phyloP scores from a whole-genome alignment of 2,797 vertebrate species.

The Chrysocyon brachyurus region DNA sequence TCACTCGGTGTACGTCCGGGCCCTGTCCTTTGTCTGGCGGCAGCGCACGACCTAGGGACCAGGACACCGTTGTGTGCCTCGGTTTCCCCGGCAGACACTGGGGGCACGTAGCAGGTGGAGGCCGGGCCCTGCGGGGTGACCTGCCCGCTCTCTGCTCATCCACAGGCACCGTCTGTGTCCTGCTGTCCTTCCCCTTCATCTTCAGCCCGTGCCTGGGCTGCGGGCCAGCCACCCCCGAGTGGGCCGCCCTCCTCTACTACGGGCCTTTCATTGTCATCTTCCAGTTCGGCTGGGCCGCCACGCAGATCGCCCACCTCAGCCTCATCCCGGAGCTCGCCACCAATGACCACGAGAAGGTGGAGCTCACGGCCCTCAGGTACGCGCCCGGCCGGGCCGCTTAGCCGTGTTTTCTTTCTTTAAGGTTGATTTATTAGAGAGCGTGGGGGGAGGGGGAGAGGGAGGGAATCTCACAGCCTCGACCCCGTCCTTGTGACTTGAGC shows the following conservation, averaged over 20 bases:
- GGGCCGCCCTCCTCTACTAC: constrained; percentile 94
- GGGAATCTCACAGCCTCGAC: neutral
- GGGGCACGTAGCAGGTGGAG: neutral
- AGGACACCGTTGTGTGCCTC: neutral
- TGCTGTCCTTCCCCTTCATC: constrained; percentile 96
- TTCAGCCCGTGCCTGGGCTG: constrained; percentile 96
- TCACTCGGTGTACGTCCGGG: fast-evolving
- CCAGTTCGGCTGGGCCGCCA: constrained; percentile 98
- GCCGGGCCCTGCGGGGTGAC: fast-evolving
- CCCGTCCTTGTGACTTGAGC: no score
- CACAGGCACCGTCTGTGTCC: constrained; percentile 93
- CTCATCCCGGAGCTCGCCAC: constrained; percentile 96
- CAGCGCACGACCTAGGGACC: fast-evolving
- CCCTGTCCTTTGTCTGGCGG: fast-evolving
- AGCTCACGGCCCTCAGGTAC: constrained; percentile 97
- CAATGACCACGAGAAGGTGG: constrained; percentile 95
- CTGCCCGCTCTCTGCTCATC: fast-evolving
- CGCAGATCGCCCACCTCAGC: constrained; percentile 96
- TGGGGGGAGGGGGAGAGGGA: neutral
- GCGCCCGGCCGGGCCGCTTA: fast-evolving
- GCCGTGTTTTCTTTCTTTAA: neutral
- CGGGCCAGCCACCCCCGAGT: constrained; percentile 90
- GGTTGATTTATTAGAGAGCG: neutral
- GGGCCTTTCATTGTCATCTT: constrained; percentile 95
- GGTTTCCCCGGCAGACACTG: neutral